Evolutionary conservation across 2,797 vertebrate species (phyloP), one percentile per base, ranked within the genome.

Genomic region (Myripristis murdjan): DNA sequence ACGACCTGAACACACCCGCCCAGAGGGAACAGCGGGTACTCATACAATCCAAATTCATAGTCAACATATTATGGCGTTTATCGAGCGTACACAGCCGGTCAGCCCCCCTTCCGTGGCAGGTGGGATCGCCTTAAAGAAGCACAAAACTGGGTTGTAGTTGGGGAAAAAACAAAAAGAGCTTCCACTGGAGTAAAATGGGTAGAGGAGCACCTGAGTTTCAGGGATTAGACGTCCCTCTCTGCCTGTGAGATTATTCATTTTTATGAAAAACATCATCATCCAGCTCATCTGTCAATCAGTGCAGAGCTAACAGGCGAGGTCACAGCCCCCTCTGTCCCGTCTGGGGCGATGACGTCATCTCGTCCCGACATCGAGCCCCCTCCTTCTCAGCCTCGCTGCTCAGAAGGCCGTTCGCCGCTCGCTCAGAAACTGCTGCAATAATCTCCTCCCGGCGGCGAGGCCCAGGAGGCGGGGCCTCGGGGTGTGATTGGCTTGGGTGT

Each of bases 361-460:
- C n/a, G n/a, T n/a, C n/a, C 26, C 43, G 4, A 48, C n/a, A 9
- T 20, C 37, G 1, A 28, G 22, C 56, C 48, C 24, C 48, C n/a
- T n/a, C n/a, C n/a, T 5, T 8, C 9, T 41, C 5, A 28, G 37
- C 15, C 18, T 39, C 51, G 14, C 23, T 22, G 78, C 26, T 72
- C 66, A 44, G 46, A 52, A 73, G 46, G 41, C 75, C 18, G 53
- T 12, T 64, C 69, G 33, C 60, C 47, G 56, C 22, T 81, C 75
- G 15, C 51, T 79, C 85, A 91, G 93, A 94, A 94, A 94, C 92
- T 94, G 93, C 93, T 94, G 93, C 93, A 94, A 94, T 94, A 93
- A 93, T 93, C 81, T 86, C 87, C 88, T 93, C 92, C 91, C 84
- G 41, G 72, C 84, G 88, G 77, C 52, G 82, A 88, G 85, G 86